Evolutionary conservation across 2,888 invertebrate genomes (phyloP), one percentile per base, ranked within the genome.

Genomic region (Philereme vetulata): DNA sequence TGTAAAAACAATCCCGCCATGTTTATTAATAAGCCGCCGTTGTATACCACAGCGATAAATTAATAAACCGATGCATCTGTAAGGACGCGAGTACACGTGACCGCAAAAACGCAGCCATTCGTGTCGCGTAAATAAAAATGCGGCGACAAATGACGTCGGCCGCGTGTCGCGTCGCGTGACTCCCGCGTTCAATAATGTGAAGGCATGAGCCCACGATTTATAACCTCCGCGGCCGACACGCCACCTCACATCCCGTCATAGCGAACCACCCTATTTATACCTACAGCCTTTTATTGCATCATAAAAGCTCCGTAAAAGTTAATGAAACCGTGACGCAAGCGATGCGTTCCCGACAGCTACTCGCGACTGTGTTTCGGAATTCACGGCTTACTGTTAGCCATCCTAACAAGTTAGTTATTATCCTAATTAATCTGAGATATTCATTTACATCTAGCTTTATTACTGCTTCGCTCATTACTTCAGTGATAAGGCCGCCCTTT

Each of bases 131-230:
- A 66, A 69, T 70, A 68, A 69, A 70, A 71, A 68, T 56, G 67
- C 65, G 60, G 49, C 65, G 68, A 67, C 67, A 66, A 75, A 75
- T 77, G 75, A 72, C 69, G 75, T 64, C 50, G 67, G 57, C 66
- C 55, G 60, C 66, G 66, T 70, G 70, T 62, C 72, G 69, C 64
- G 68, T 81, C 67, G 77, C 83, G 78, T 81, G 82, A 68, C 67
- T 64, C 62, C 55, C 68, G 77, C 77, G 79, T 77, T 81, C 81
- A 80, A 80, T 79, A 81, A 79, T 75, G 78, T 77, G 76, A 75
- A 78, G 77, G 78, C 75, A 80, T 72, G 77, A 71, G 70, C 72
- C 66, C 58, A 71, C 66, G 75, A 78, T 80, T 80, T 78, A 78
- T 75, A 72, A 67, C 60, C 60, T 49, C 50, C 60, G 65, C 73